A percentile compares a stretch with the other conserved stretches of the same genome.
These are phyloP conservation scores for Enteromius unitaeniatus DNA, from an alignment of 2,797 vertebrate species.

Conservation along the genomic window DNA sequence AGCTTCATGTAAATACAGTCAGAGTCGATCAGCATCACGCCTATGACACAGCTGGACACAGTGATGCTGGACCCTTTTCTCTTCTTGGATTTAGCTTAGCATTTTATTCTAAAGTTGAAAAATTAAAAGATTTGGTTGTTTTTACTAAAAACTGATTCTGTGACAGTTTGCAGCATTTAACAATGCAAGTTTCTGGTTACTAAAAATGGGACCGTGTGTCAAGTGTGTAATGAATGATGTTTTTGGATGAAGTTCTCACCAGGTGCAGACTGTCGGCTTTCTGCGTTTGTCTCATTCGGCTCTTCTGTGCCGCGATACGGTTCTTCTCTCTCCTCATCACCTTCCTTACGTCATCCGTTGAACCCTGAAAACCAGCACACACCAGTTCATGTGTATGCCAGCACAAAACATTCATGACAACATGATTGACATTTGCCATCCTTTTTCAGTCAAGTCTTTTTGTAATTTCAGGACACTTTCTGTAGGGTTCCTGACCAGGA, in stretches of 20 bases:
- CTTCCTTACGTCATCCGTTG: conserved; percentile 91
- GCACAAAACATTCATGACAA: neutral
- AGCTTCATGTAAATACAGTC: conserved; percentile 72
- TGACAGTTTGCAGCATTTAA: neutral
- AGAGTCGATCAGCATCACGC: conserved; percentile 37
- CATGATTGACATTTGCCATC: neutral
- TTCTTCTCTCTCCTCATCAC: conserved; percentile 97
- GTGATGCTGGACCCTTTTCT: neutral
- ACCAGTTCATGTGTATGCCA: neutral
- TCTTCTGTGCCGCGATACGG: conserved; percentile 96
- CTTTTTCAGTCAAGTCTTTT: neutral
- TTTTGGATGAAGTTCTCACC: conserved; percentile 78
- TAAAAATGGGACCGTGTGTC: neutral
- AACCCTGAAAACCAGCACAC: conserved; percentile 78
- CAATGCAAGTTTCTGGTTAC: neutral
- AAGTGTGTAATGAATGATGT: neutral
- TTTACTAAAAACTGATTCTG: neutral
- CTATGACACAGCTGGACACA: conserved; percentile 34
- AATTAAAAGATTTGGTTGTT: neutral
- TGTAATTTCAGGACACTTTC: neutral
- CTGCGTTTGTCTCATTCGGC: conserved; percentile 94
- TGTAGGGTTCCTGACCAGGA: neutral
- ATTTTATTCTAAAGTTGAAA: neutral
- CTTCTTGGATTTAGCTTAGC: neutral
- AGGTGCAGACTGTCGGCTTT: conserved; percentile 95